Conservation (phyloP, 2,888 invertebrate genomes). For the Leptarthrus brevirostris region DNA sequence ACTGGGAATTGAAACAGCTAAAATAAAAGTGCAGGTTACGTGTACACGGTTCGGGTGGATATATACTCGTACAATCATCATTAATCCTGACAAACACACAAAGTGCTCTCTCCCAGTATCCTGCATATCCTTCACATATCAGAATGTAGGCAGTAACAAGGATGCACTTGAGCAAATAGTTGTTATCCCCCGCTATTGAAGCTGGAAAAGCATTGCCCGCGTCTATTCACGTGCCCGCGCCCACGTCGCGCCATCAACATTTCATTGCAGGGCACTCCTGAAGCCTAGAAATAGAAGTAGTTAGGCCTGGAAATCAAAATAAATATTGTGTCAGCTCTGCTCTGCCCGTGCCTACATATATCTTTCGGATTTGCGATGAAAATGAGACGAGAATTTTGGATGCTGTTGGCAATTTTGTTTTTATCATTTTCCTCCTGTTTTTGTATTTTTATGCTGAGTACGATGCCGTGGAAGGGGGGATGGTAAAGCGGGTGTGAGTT, state of each 20-base stretch:
- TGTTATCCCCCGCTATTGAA: conserved; percentile 46
- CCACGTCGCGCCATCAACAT: conserved; percentile 15
- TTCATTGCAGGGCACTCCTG: conserved; percentile 45
- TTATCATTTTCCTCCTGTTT: conserved; percentile 8
- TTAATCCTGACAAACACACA: conserved; percentile 47
- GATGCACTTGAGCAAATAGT: conserved; percentile 47
- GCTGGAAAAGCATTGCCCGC: conserved; percentile 13
- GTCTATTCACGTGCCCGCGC: not conserved
- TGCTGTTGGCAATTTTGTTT: conserved; percentile 48
- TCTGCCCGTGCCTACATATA: not conserved
- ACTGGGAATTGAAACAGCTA: conserved; percentile 36
- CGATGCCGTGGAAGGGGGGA: not conserved
- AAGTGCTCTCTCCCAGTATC: conserved; percentile 24
- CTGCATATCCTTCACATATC: conserved; percentile 42
- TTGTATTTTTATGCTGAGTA: conserved; percentile 34
- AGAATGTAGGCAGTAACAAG: conserved; percentile 46
- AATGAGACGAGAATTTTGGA: conserved; percentile 49
- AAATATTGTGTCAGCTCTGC: conserved; percentile 48
- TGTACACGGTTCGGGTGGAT: conserved; percentile 18
- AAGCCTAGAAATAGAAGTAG: conserved; percentile 47
- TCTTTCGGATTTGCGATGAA: conserved; percentile 47
- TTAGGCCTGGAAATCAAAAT: conserved; percentile 50
- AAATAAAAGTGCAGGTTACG: conserved; percentile 10
- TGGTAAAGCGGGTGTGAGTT: no score
- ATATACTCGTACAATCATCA: conserved; percentile 45